Percentiles rank a stretch among this genome's conserved stretches.
phyloP scores from a whole-genome alignment of 1,140 invertebrate genomes.

The Microplitis demolitor region DNA sequence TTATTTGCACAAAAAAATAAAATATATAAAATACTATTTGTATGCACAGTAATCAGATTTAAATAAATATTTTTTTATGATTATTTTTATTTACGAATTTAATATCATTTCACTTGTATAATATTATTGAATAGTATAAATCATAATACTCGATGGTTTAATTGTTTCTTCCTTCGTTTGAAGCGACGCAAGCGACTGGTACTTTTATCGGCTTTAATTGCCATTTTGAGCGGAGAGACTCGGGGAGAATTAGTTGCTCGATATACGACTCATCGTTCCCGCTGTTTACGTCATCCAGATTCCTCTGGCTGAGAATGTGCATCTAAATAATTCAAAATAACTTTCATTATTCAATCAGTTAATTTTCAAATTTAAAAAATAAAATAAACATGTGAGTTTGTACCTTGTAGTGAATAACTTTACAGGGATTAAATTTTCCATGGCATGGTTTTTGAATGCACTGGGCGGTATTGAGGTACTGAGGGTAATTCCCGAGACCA shows the following conservation, averaged over 20 bases:
- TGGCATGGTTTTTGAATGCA: slow-evolving; percentile 34
- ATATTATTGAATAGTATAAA: too few species aligned
- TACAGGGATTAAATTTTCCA: slow-evolving; percentile 37
- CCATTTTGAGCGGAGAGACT: slow-evolving; percentile 40
- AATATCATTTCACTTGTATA: too few species aligned
- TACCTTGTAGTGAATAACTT: slow-evolving; percentile 40
- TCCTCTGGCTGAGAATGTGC: slow-evolving; percentile 36
- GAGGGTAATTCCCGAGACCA: slow-evolving; percentile 40
- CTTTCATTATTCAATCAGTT: neutral
- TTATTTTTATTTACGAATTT: too few species aligned
- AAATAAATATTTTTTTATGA: too few species aligned
- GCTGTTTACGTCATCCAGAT: slow-evolving; percentile 21
- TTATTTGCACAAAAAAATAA: too few species aligned
- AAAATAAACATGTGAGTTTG: neutral
- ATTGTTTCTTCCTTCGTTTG: slow-evolving; percentile 25
- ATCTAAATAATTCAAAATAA: slow-evolving; percentile 30
- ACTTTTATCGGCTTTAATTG: slow-evolving; percentile 38
- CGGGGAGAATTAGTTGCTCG: slow-evolving; percentile 36
- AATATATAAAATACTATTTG: too few species aligned
- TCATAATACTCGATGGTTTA: neutral
- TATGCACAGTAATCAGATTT: too few species aligned
- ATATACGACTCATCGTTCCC: slow-evolving; percentile 18
- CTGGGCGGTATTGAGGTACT: slow-evolving; percentile 34
- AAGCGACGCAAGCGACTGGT: slow-evolving; percentile 38
- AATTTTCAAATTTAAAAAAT: neutral